Base-by-base conservation (phyloP, 2,888 invertebrate genomes). In the Lucinisca nassula region DNA sequence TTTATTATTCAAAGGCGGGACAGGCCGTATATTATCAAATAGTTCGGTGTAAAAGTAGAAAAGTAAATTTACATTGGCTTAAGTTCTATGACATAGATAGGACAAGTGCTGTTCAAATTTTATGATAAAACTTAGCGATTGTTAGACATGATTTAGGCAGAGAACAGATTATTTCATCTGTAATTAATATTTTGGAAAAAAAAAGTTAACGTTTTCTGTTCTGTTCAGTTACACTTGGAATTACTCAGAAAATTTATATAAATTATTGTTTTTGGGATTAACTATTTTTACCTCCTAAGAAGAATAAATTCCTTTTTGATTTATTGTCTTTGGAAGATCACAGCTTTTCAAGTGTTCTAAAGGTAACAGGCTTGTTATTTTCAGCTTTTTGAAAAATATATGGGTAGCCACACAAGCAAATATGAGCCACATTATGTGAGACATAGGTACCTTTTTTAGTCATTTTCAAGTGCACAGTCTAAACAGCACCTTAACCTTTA, bases 31-130 rank as follows among this genome's bases (percentile, higher is more conserved):
- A 87, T 87, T 87, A 89, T 89, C 86, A 87, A 79, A 87, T 89
- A 89, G 87, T 87, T 89, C 85, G 80, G 87, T 87, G 84, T 84
- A 82, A 87, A 85, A 87, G 90, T 85, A 90, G 90, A 87, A 90
- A 90, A 81, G 87, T 76, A 90, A 90, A 90, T 90, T 90, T 90
- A 81, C 87, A 61, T 85, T 81, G 80, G 85, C 61, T 67, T 67
- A 75, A 74, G 67, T 67, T 67, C 35, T 10, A 1, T 35, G 67
- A 67, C 67, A 67, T 67, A 30, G 67, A 67, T 67, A 67, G 67
- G 32, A 67, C 67, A 67, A 67, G 67, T 21, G 67, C 21, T 67
- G 67, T 67, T 67, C 35, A 67, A 3, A 67, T 35, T 32, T 67
- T 45, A 45, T 45, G 45, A 45, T 45, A 45, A 45, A 45, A 45